Evolutionary conservation across 2,797 vertebrate species (phyloP).

Genomic region (Adrianichthys oophorus): DNA sequence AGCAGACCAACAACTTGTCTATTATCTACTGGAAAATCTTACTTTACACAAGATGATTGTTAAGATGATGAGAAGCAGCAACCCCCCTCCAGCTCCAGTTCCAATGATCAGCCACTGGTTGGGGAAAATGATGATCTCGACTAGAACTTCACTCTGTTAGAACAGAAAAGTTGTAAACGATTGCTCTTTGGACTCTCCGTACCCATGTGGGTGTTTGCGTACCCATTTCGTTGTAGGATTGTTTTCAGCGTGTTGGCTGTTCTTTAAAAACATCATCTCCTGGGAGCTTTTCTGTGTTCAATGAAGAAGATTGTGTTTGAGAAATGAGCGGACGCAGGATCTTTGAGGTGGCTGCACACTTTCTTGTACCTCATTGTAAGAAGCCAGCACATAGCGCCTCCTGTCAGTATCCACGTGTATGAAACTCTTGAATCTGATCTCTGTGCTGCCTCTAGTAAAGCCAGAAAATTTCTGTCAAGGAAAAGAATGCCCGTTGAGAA

Average conservation of each 20-base stretch:
- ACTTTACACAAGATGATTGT: slow-evolving; percentile 65
- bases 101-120: slow-evolving; percentile 25
- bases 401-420: slow-evolving; percentile 43
- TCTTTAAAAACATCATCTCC: background rate
- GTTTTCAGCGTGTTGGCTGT: background rate
- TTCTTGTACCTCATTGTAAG: slow-evolving; percentile 38
- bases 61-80: slow-evolving; percentile 63
- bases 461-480: slow-evolving; percentile 50
- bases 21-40: slow-evolving; percentile 3
- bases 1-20: background rate
- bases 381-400: slow-evolving; percentile 37
- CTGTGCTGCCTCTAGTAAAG: slow-evolving; percentile 33
- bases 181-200: too few relatives aligned
- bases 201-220: background rate
- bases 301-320: background rate
- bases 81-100: slow-evolving; percentile 49
- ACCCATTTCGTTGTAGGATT: slow-evolving; percentile 35
- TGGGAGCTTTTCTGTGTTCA: slow-evolving; percentile 12
- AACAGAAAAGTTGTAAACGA: background rate
- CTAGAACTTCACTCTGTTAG: slow-evolving; percentile 45
- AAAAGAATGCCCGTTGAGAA: slow-evolving; percentile 8
- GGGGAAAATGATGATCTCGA: slow-evolving; percentile 54
- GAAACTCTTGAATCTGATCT: slow-evolving; percentile 47
- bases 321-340: background rate
- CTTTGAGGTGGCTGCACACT: background rate